Evolutionary conservation across 2,797 vertebrate species (phyloP).

Genomic region (Melanotaenia maccullochi): DNA sequence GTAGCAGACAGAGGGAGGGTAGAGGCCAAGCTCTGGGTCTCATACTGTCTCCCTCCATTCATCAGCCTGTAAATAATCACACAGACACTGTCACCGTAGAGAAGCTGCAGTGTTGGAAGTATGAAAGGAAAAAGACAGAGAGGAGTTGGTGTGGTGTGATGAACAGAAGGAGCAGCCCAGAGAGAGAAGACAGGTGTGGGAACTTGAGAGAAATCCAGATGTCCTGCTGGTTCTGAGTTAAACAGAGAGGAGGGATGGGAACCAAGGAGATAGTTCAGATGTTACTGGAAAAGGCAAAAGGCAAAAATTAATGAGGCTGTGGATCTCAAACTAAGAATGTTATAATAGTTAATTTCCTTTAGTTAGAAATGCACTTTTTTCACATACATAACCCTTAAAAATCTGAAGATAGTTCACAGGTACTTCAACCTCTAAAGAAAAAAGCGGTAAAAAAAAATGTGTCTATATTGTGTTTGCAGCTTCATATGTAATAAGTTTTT

Average conservation of each 20-base stretch:
- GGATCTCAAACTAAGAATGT: not conserved
- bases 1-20: slow-evolving; percentile 50
- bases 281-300: not conserved
- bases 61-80: slow-evolving; percentile 56
- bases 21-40: slow-evolving; percentile 56
- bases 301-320: not conserved
- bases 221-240: slow-evolving; percentile 4
- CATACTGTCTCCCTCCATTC: slow-evolving; percentile 52
- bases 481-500: not conserved
- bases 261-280: not conserved
- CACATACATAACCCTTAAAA: not conserved
- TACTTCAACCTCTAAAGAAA: not conserved
- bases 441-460: not conserved
- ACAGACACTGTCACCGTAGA: slow-evolving; percentile 18
- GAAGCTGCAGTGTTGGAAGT: slow-evolving; percentile 27
- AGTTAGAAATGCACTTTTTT: not conserved
- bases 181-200: slow-evolving; percentile 30
- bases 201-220: not conserved
- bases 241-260: not conserved
- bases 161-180: slow-evolving; percentile 5
- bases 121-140: not conserved
- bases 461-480: not conserved
- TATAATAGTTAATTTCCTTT: not conserved
- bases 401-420: not conserved
- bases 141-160: not conserved